Evolutionary conservation across 1,140 invertebrate species (phyloP).

Genomic region (Chlorops oryzae): DNA sequence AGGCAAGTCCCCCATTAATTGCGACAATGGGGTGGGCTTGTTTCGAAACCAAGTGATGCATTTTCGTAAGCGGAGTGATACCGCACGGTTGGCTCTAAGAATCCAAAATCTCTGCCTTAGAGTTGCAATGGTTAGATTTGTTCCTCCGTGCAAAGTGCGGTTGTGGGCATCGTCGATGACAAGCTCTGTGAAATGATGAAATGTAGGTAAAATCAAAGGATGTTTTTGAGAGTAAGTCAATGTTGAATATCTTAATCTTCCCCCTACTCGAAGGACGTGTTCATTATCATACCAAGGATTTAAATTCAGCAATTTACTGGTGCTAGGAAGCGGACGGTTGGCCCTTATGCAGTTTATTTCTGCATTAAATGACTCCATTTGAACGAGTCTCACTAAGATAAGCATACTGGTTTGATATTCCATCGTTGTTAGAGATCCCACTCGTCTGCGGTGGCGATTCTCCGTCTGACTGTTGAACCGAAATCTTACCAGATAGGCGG

Average conservation of each 20-base stretch:
- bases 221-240: not conserved
- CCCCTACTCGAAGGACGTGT: not conserved
- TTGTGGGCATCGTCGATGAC: not conserved
- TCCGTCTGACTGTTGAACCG: too few species aligned
- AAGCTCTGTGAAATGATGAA: not conserved
- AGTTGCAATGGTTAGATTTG: not conserved
- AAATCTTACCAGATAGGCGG: too few species aligned
- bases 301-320: not conserved
- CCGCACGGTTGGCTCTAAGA: not conserved
- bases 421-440: too few species aligned
- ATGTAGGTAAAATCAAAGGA: not conserved
- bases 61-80: not conserved
- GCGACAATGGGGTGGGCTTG: not conserved
- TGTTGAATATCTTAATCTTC: not conserved
- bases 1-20: slow-evolving; percentile 1
- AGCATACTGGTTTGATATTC: too few species aligned
- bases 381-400: too few species aligned
- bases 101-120: slow-evolving; percentile 2
- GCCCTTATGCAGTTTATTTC: not conserved
- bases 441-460: too few species aligned
- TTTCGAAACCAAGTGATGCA: not conserved
- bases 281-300: not conserved
- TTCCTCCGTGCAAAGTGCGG: not conserved
- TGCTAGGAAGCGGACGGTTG: not conserved
- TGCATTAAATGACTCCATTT: too few species aligned